A percentile compares a stretch with the other conserved stretches of the same genome.
Evolutionary conservation across 2,888 invertebrate genomes (phyloP).

Genomic region (Melanchra persicariae): DNA sequence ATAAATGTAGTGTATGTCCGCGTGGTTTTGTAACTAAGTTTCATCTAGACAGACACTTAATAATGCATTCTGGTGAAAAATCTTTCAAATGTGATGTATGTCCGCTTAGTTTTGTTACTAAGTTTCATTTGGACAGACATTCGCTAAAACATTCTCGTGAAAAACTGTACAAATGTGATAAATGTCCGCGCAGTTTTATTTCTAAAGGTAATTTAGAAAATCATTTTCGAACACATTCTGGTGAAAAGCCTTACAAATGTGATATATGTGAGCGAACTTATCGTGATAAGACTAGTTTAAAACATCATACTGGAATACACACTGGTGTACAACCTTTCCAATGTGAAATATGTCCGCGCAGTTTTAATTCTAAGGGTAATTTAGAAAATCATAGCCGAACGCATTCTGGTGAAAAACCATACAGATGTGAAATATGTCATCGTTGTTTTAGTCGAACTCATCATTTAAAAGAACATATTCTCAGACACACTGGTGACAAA

Average conservation of each 20-base stretch:
- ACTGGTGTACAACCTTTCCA: neutral
- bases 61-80: conserved; percentile 24
- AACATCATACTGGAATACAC: neutral
- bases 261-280: neutral
- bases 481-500: conserved; percentile 35
- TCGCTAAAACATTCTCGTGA: neutral
- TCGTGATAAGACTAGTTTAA: neutral
- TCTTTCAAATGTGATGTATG: neutral
- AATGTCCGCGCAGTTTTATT: conserved; percentile 2
- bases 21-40: neutral
- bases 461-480: conserved; percentile 10
- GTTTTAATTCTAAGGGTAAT: conserved; percentile 13
- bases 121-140: neutral
- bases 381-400: conserved; percentile 9
- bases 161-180: conserved; percentile 11
- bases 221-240: conserved; percentile 3
- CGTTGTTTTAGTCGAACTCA: neutral
- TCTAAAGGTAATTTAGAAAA: neutral
- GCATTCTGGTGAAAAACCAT: conserved; percentile 37
- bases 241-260: conserved; percentile 22
- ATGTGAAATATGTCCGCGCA: conserved; percentile 26
- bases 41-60: neutral
- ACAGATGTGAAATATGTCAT: conserved; percentile 24
- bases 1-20: conserved; percentile 1
- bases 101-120: neutral